phyloP scores from a whole-genome alignment of 2,888 invertebrate genomes.

The Andrena chrysosceles region DNA sequence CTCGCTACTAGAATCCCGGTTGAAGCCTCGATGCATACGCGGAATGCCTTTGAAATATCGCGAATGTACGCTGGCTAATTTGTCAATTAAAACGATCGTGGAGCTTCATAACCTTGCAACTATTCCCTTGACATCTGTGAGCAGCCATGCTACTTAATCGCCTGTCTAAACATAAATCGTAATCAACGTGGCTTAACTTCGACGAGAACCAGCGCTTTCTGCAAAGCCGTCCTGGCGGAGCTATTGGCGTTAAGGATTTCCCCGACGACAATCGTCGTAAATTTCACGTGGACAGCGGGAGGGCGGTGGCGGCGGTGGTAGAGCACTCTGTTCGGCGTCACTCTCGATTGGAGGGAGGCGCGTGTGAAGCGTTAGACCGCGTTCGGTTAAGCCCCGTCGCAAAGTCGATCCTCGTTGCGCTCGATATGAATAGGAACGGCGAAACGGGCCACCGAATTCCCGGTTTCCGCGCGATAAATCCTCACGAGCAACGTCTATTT shows the following conservation, averaged over 20 bases:
- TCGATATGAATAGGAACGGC: slow-evolving; percentile 42
- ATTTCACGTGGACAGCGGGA: slow-evolving; percentile 27
- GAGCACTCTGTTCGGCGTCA: slow-evolving; percentile 28
- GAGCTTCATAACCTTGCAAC: neutral
- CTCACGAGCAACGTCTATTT: slow-evolving; percentile 59
- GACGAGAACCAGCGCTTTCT: slow-evolving; percentile 16
- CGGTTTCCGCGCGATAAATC: slow-evolving; percentile 67
- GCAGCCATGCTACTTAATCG: neutral
- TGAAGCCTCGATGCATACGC: neutral
- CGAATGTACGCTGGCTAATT: slow-evolving; percentile 1
- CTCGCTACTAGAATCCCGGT: neutral
- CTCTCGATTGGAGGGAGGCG: slow-evolving; percentile 14
- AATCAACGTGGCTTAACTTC: slow-evolving; percentile 5
- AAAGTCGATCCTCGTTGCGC: slow-evolving; percentile 42
- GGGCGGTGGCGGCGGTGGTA: neutral
- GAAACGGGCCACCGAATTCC: slow-evolving; percentile 57
- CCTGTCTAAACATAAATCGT: slow-evolving; percentile 5
- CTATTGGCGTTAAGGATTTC: slow-evolving; percentile 27
- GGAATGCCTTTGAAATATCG: slow-evolving; percentile 18
- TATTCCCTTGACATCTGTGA: neutral
- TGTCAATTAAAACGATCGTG: neutral
- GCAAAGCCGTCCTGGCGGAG: slow-evolving; percentile 4
- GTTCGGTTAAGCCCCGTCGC: slow-evolving; percentile 37
- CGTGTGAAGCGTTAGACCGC: slow-evolving; percentile 11
- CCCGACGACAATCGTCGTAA: slow-evolving; percentile 38